Base-by-base conservation (phyloP, 2,113 vertebrate species). In the Cyphomyrus plagiostoma region DNA sequence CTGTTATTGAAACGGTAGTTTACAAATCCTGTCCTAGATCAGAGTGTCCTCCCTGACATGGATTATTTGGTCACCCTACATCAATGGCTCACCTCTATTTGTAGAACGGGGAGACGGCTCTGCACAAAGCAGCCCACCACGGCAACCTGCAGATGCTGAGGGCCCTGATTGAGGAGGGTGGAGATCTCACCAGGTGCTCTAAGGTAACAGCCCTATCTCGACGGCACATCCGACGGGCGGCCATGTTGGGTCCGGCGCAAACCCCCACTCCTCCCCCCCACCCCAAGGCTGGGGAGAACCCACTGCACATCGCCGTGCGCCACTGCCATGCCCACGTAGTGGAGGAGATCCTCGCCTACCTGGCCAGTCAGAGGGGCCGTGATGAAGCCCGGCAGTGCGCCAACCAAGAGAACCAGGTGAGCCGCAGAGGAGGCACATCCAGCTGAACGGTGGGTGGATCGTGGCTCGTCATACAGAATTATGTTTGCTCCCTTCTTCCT, bases 21-120 rank as follows among this genome's bases (percentile, higher is more conserved):
- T 35, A 35, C 35, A 35, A 35, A 35, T 35, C 35, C 35, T 35
- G 35, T 35, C 35, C 35, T 35, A 35, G 35, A 35, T 35, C 35
- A 35, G 35, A 35, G 35, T 35, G 35, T 1, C 35, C 35, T 35
- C 35, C 35, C 35, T 1, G 35, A 35, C 35, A 35, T 35, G 35
- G 35, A 35, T 35, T 35, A 35, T 35, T 35, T 35, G 35, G 35
- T 35, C 35, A 35, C 35, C 35, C 35, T 35, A 35, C 17, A 42
- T 15, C 13, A 23, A 21, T 13, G 35, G 52, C 42, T 85, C 5
- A 39, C 21, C 3, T 17, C 74, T 39, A 45, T 89, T 13, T 21
- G 39, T 84, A 95, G 94, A 92, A 94, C 0, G 93, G 94, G 3
- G 93, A 95, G 89, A 94, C 94, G 0, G 91, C 94, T 4, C 89